phyloP scores from a whole-genome alignment of 2,888 invertebrate species.

The Athalia rosae region DNA sequence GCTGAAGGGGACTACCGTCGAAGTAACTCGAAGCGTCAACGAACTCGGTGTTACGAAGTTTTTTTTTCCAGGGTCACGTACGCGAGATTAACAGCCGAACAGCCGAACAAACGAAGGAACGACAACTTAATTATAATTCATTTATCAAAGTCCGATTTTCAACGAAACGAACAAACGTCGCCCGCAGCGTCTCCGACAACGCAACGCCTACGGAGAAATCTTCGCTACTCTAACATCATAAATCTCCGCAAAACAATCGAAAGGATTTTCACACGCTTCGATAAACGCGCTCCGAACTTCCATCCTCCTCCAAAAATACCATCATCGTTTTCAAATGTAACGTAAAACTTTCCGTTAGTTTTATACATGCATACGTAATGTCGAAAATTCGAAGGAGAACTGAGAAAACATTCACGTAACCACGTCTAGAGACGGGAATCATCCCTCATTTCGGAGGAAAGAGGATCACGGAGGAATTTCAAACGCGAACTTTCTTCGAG shows the following conservation, averaged over 20 bases:
- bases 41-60: constrained; percentile 31
- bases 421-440: too few relatives aligned
- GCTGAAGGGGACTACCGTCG: too few relatives aligned
- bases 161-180: neutral
- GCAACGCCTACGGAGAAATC: neutral
- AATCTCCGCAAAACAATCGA: neutral
- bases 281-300: too few relatives aligned
- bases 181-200: constrained; percentile 18
- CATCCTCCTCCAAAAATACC: too few relatives aligned
- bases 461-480: too few relatives aligned
- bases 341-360: too few relatives aligned
- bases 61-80: neutral
- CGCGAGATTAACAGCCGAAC: neutral
- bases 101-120: neutral
- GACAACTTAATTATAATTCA: constrained; percentile 42
- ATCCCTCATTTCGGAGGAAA: too few relatives aligned
- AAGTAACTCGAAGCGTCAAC: constrained; percentile 4
- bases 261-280: neutral
- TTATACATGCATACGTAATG: too few relatives aligned
- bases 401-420: too few relatives aligned
- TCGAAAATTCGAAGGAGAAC: too few relatives aligned
- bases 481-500: too few relatives aligned
- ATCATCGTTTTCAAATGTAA: too few relatives aligned
- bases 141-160: constrained; percentile 34
- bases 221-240: neutral